These are phyloP conservation scores for Chiridota heheva DNA, from an alignment of 35 echinoderm and acorn worm species.

Conservation along the genomic window DNA sequence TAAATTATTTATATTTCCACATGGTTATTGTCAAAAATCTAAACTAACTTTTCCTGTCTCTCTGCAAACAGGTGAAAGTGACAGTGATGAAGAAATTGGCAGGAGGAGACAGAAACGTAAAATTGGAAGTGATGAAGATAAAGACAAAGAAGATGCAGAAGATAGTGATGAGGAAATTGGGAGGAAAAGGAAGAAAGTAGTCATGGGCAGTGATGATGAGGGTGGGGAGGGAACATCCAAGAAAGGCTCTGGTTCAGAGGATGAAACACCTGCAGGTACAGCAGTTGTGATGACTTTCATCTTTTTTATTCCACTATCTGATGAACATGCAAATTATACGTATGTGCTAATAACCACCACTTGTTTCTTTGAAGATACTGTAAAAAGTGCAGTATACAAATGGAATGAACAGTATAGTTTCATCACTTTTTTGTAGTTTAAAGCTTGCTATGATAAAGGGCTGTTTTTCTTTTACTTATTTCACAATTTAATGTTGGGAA, in stretches of 20 bases:
- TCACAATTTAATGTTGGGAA: no score
- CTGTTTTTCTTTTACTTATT: no score
- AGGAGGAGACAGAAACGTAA: constrained; percentile 62
- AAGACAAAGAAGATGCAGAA: constrained; percentile 39
- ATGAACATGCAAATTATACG: not conserved
- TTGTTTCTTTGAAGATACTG: no score
- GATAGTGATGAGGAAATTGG: constrained; percentile 26
- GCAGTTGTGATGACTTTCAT: not conserved
- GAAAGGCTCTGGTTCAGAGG: constrained; percentile 15
- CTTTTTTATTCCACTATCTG: no score
- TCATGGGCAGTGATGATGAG: not conserved
- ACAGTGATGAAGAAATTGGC: constrained; percentile 80
- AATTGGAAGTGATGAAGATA: constrained; percentile 49
- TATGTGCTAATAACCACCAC: not conserved
- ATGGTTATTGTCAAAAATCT: not conserved
- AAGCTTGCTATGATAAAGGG: not conserved
- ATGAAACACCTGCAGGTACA: not conserved
- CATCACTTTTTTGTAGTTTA: not conserved
- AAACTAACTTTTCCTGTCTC: not conserved
- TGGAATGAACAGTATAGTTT: not conserved
- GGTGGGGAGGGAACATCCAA: constrained; percentile 35
- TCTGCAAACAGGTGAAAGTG: constrained; percentile 45
- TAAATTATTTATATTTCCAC: not conserved
- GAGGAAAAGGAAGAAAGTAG: not conserved
- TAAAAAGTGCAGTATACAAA: not conserved